Base-by-base conservation (phyloP, 2,797 vertebrate genomes). In the Poeciliopsis turneri region DNA sequence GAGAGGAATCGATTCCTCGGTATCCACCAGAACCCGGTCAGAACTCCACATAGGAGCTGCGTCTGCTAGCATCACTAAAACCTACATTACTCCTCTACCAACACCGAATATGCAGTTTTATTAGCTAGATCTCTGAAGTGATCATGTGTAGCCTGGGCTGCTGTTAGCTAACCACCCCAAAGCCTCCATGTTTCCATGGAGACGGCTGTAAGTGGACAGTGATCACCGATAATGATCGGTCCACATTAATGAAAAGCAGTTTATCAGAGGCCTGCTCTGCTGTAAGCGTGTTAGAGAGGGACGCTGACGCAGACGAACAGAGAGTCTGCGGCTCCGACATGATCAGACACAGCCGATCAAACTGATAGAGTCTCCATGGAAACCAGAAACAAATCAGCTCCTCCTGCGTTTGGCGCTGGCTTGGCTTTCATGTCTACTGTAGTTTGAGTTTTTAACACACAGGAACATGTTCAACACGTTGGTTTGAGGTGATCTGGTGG, bases 291-390 rank as follows among this genome's bases (percentile, higher is more conserved):
- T 72, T 51, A 72, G 10, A 51, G 46, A 41, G 33, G 28, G 36
- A 74, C 41, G 18, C 47, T 66, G 23, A 53, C 0, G 1, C 47
- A 78, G 70, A 73, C 41, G 28, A 33, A 25, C 16, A 45, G 47
- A 49, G 47, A 12, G 53, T n/a, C 53, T 55, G 53, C 53, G 1
- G 53, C 20, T 12, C 36, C 23, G 20, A 68, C 88, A 82, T 84
- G 85, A 91, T 85, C 74, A 82, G 71, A 25, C 64, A 41, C 36
- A 41, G 64, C 64, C 1, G 88, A 88, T 88, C 78, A 7, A 39
- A 76, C 79, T 76, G 64, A 68, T 68, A 68, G 10, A 5, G 87
- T 86, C 80, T 77, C 76, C 75, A 76, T 78, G 75, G 75, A 33
- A 28, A 43, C 11, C 0, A 72, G 75, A 57, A 51, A 76, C 81